Percentiles rank a stretch among this genome's conserved stretches.
Evolutionary conservation across 1,140 invertebrate genomes (phyloP).

Genomic region (Oncopodura yosiiana): DNA sequence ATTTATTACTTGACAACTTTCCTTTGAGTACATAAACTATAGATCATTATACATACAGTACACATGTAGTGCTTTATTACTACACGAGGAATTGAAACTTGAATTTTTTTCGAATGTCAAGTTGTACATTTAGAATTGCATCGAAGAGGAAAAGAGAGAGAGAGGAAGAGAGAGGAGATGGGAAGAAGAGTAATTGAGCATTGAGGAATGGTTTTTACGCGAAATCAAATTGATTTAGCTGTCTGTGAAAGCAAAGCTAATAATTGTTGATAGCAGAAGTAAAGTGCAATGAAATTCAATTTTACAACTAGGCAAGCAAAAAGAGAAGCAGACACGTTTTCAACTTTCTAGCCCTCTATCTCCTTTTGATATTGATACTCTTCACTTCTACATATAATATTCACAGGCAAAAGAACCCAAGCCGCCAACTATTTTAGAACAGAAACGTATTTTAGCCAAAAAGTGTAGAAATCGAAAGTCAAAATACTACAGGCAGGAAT

Average conservation of each 20-base stretch:
- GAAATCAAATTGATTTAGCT: slow-evolving; percentile 22
- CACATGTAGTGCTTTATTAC: too few relatives aligned
- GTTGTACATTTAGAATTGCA: too few relatives aligned
- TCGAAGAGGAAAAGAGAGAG: too few relatives aligned
- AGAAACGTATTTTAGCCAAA: neutral
- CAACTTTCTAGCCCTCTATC: neutral
- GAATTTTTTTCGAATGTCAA: too few relatives aligned
- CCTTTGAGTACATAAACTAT: too few relatives aligned
- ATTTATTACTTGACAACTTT: too few relatives aligned
- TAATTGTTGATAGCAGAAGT: slow-evolving; percentile 15
- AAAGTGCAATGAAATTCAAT: slow-evolving; percentile 19
- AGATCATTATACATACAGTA: too few relatives aligned
- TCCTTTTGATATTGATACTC: neutral
- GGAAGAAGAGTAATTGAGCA: too few relatives aligned
- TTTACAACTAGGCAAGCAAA: neutral
- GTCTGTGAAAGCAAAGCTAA: slow-evolving; percentile 16
- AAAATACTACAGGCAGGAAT: neutral
- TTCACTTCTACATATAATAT: neutral
- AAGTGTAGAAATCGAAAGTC: neutral
- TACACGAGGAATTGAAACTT: too few relatives aligned
- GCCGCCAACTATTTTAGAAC: neutral
- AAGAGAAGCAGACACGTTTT: neutral
- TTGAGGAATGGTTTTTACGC: neutral
- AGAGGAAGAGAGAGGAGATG: too few relatives aligned
- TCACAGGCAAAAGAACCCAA: neutral